These are phyloP conservation scores for Phymanthus crucifer DNA, from an alignment of 92 coral and sea anemone species.

Conservation along the genomic window DNA sequence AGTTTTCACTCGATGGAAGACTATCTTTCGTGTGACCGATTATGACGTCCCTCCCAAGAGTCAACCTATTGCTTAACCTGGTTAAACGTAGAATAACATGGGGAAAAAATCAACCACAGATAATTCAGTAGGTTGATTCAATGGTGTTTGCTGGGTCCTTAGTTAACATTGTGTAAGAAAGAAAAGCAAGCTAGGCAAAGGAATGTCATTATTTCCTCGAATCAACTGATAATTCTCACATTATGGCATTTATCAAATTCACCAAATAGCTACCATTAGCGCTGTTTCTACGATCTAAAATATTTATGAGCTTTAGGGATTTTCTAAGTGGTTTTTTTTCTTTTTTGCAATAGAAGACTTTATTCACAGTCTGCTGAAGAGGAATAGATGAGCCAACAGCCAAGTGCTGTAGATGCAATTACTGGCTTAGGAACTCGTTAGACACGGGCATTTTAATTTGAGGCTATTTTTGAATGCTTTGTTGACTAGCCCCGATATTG, in stretches of 20 bases:
- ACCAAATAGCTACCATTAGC: constrained; percentile 40
- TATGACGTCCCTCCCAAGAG: constrained; percentile 36
- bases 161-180: constrained; percentile 16
- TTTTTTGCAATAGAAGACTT: constrained; percentile 1
- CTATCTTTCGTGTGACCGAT: constrained; percentile 25
- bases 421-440: constrained; percentile 9
- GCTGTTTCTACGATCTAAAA: constrained; percentile 15
- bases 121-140: constrained; percentile 2
- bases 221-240: constrained; percentile 25
- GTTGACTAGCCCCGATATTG: background rate
- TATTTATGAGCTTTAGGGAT: constrained; percentile 11
- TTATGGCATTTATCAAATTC: constrained; percentile 42
- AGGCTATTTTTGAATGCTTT: constrained; percentile 2
- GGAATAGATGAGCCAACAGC: background rate
- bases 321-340: constrained; percentile 4
- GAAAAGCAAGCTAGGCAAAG: constrained; percentile 23
- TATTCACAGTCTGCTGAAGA: background rate
- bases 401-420: background rate
- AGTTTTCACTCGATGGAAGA: background rate
- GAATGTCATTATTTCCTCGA: constrained; percentile 15
- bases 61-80: constrained; percentile 20
- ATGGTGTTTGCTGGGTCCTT: background rate
- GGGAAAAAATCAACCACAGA: constrained; percentile 7
- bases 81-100: background rate
- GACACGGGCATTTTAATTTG: constrained; percentile 8